These are phyloP conservation scores for Hemitrygon akajei DNA, from an alignment of 2,797 vertebrate genomes.

Conservation along the genomic window DNA sequence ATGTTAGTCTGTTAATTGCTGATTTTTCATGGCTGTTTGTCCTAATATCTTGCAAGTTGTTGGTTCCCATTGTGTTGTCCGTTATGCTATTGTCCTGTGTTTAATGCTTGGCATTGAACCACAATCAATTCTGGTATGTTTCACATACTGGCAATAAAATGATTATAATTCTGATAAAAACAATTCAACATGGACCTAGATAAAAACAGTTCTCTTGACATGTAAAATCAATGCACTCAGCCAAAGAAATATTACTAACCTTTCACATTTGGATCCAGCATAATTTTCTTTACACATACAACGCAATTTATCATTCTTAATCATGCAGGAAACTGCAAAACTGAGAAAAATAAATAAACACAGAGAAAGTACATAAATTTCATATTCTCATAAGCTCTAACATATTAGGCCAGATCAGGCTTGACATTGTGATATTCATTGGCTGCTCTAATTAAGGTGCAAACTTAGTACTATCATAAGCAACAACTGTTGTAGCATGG, in stretches of 20 bases:
- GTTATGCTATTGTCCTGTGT: too few relatives aligned
- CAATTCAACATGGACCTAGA: neutral
- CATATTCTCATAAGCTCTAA: neutral
- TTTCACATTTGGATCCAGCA: conserved; percentile 85
- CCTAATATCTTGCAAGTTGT: too few relatives aligned
- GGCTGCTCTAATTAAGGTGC: neutral
- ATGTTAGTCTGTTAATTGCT: too few relatives aligned
- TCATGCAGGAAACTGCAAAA: conserved; percentile 80
- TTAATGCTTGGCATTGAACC: too few relatives aligned
- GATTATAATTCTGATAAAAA: too few relatives aligned
- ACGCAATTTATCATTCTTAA: conserved; percentile 61
- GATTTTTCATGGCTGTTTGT: too few relatives aligned
- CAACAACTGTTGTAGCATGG: too few relatives aligned
- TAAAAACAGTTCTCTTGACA: neutral
- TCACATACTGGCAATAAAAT: too few relatives aligned
- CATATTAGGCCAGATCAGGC: neutral
- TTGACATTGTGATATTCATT: neutral
- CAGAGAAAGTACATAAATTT: neutral
- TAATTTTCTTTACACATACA: conserved; percentile 88
- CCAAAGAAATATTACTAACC: conserved; percentile 58
- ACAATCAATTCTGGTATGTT: too few relatives aligned
- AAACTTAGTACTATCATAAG: too few relatives aligned
- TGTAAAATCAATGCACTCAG: neutral
- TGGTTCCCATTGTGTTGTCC: too few relatives aligned
- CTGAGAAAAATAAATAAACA: conserved; percentile 53